Conservation (phyloP, 2,888 invertebrate genomes). For the Andricus curvator region DNA sequence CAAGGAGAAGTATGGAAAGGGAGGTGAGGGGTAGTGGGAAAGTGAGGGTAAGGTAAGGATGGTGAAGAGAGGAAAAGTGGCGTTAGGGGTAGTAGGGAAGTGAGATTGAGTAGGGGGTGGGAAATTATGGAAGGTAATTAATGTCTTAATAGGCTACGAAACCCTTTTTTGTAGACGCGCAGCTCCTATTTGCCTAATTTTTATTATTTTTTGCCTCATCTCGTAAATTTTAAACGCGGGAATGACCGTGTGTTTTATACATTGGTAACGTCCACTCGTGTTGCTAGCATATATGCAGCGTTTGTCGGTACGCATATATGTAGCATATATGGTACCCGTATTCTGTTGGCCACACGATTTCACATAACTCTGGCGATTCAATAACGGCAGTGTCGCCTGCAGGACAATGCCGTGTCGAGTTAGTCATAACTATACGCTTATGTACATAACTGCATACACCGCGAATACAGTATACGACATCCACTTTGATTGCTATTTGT, state of each 20-base stretch:
- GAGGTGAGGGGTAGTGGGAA: no score
- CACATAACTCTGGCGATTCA: conserved; percentile 58
- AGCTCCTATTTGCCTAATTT: no score
- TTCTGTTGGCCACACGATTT: conserved; percentile 24
- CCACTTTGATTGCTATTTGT: conserved; percentile 35
- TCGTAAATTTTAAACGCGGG: not conserved
- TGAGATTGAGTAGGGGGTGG: no score
- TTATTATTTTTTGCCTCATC: not conserved
- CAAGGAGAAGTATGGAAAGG: no score
- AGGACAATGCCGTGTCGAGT: conserved; percentile 55
- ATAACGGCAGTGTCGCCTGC: conserved; percentile 54
- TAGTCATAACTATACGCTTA: conserved; percentile 37
- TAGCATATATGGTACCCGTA: not conserved
- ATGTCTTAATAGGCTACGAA: no score
- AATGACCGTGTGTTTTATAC: not conserved
- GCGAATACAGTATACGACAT: conserved; percentile 32
- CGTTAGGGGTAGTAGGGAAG: no score
- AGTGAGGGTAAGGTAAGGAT: no score
- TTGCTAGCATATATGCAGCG: not conserved
- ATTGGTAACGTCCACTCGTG: not conserved
- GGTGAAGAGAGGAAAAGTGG: no score
- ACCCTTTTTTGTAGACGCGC: no score
- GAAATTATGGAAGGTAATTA: no score
- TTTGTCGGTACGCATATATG: conserved; percentile 17
- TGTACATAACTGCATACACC: conserved; percentile 26